Evolutionary conservation across 2,797 vertebrate species (phyloP), one percentile per base, ranked within the genome.

Genomic region (Pangasius mekongensis): DNA sequence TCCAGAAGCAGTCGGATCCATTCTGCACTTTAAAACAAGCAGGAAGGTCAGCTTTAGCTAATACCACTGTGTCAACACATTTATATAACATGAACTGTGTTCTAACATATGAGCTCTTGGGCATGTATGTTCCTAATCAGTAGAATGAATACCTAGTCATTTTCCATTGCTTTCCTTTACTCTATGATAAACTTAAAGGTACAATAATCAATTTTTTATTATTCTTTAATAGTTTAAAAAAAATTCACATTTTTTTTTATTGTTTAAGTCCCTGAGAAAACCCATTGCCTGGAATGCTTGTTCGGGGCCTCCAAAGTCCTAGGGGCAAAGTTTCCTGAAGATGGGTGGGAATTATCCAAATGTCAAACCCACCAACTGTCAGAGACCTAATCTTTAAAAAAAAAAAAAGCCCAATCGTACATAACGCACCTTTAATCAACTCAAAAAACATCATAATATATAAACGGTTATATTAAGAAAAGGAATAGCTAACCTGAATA

Each of bases 1-100:
- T 2, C 95, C 96, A 0, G 98, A 98, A 36, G 97, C 98, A 0
- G 97, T 96, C 82, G 97, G 95, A 91, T 99, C 98, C 97, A 95
- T 98, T 91, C 39, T 89, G 62, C 18, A 52, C 77, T 87, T 71
- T 80, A 60, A 74, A 77, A 30, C 39, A 33, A 73, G 90, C 30
- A 58, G 1, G n/a, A 22, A 3, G 16, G 24, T 62, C 24, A 1
- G 36, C 20, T 43, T 62, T 18, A 74, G 71, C 39, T 74, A 8
- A 36, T 39, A 39, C 18, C 20, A 39, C 73, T 7, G 11, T 2
- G 24, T 16, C 43, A 6, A 43, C 14, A n/a, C 43, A 2, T 76
- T 54, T n/a, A 43, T 43, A 60, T 13, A 62, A 39, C 36, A 82
- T 11, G 10, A 39, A 24, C 39, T 6, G 22, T 39, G 20, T 24